Conservation (phyloP, 2,888 invertebrate genomes). For the Pachycephus smyrnensis region DNA sequence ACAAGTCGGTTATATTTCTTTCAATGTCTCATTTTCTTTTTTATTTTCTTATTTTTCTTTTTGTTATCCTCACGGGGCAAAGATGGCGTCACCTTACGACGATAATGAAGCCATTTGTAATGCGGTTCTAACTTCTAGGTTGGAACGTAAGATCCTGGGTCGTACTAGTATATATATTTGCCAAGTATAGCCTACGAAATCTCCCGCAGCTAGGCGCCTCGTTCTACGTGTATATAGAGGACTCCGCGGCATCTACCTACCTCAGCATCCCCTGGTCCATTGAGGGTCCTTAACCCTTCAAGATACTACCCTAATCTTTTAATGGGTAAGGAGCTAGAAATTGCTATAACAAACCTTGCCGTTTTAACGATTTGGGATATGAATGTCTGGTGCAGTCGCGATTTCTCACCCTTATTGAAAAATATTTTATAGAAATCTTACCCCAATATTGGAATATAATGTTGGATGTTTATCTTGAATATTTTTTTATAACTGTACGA, state of each 20-base stretch:
- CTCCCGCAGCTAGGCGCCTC: conserved; percentile 16
- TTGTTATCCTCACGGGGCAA: background rate
- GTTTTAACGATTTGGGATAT: background rate
- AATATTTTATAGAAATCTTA: background rate
- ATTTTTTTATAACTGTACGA: background rate
- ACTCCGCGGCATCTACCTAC: background rate
- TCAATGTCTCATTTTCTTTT: background rate
- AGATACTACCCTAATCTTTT: conserved; percentile 24
- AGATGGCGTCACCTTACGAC: conserved; percentile 3
- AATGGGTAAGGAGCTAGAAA: conserved; percentile 18
- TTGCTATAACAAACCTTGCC: conserved; percentile 5
- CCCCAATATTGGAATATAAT: no score
- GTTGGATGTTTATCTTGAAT: background rate
- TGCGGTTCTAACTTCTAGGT: conserved; percentile 22
- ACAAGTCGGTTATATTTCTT: background rate
- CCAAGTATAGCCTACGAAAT: conserved; percentile 20
- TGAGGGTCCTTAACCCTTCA: conserved; percentile 17
- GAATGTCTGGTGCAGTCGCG: background rate
- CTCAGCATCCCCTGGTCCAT: background rate
- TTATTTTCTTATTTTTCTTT: background rate
- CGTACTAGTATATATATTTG: conserved; percentile 9
- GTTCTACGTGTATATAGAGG: background rate
- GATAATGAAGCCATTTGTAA: conserved; percentile 21
- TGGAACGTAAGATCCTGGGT: conserved; percentile 14
- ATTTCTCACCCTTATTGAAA: background rate